phyloP scores from a whole-genome alignment of 1,140 invertebrate genomes.

The Pristionchus pacificus region DNA sequence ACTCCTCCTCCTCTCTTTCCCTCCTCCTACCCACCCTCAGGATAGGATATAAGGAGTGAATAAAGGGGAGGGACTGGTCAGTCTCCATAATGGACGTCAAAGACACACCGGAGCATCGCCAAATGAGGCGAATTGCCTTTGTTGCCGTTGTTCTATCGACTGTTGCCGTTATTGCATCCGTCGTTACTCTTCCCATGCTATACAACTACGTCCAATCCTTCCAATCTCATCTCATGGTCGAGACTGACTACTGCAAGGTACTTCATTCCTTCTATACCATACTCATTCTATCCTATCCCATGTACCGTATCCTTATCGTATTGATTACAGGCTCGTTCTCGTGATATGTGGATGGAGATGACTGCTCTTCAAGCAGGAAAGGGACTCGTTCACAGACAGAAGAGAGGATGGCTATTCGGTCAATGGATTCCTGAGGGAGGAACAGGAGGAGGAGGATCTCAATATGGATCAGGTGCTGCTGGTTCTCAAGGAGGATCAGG shows the following conservation, averaged over 20 bases:
- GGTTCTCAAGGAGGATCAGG: conserved; percentile 8
- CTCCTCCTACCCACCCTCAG: too few relatives aligned
- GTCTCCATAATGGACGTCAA: conserved; percentile 21
- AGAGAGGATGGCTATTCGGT: conserved; percentile 56
- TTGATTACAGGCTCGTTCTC: conserved; percentile 45
- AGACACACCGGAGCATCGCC: conserved; percentile 54
- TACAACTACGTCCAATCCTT: conserved; percentile 58
- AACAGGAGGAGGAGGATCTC: conserved; percentile 42
- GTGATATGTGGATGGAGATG: conserved; percentile 58
- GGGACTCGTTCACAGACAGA: conserved; percentile 53
- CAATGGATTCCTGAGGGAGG: conserved; percentile 54
- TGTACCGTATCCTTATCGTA: background rate
- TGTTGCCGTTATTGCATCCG: conserved; percentile 51
- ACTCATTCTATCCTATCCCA: background rate
- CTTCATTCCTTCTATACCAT: background rate
- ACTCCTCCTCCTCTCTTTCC: too few relatives aligned
- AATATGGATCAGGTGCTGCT: conserved; percentile 25
- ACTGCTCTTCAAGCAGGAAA: conserved; percentile 57
- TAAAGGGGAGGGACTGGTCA: too few relatives aligned
- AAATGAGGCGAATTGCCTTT: conserved; percentile 58
- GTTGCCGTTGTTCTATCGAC: conserved; percentile 57
- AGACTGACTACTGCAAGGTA: conserved; percentile 57
- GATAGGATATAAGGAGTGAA: too few relatives aligned
- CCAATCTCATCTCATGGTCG: conserved; percentile 56
- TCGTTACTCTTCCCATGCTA: conserved; percentile 57